phyloP scores from a whole-genome alignment of 2,888 invertebrate species.

The Polydrusus cervinus region DNA sequence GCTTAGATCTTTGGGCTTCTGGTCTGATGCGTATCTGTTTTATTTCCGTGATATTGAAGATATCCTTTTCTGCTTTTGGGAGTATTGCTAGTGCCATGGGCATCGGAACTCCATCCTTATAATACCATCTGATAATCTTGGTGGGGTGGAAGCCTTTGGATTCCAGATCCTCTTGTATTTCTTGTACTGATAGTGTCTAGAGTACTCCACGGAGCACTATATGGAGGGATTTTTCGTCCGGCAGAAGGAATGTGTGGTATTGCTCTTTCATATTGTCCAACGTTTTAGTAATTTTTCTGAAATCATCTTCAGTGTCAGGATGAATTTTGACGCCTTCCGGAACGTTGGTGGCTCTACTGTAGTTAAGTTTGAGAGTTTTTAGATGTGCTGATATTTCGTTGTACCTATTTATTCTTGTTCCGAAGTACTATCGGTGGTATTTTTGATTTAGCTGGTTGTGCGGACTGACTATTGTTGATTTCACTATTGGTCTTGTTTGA shows the following conservation, averaged over 20 bases:
- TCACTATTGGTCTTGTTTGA: too few species aligned
- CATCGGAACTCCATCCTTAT: not conserved
- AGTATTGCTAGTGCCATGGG: not conserved
- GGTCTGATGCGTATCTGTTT: not conserved
- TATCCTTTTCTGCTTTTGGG: not conserved
- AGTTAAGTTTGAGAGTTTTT: not conserved
- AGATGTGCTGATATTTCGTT: not conserved
- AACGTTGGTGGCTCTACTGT: not conserved
- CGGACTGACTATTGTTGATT: too few species aligned
- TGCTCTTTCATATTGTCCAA: not conserved
- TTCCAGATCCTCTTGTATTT: slow-evolving; percentile 20
- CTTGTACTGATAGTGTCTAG: not conserved
- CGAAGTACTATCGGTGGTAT: not conserved
- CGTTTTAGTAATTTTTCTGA: not conserved
- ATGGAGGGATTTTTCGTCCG: not conserved
- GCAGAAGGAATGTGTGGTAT: too few species aligned
- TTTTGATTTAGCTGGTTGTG: too few species aligned
- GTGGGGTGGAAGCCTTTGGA: slow-evolving; percentile 7
- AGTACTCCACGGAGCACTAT: slow-evolving; percentile 22
- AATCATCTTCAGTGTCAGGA: not conserved
- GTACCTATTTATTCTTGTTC: not conserved
- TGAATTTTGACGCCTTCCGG: not conserved
- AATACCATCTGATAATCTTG: not conserved
- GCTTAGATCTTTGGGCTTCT: not conserved
- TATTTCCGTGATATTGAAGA: not conserved